A percentile compares a stretch with the other conserved stretches of the same genome.
These are phyloP conservation scores for Lepilemur ruficaudatus DNA, from an alignment of 2,797 vertebrate genomes.

Conservation along the genomic window DNA sequence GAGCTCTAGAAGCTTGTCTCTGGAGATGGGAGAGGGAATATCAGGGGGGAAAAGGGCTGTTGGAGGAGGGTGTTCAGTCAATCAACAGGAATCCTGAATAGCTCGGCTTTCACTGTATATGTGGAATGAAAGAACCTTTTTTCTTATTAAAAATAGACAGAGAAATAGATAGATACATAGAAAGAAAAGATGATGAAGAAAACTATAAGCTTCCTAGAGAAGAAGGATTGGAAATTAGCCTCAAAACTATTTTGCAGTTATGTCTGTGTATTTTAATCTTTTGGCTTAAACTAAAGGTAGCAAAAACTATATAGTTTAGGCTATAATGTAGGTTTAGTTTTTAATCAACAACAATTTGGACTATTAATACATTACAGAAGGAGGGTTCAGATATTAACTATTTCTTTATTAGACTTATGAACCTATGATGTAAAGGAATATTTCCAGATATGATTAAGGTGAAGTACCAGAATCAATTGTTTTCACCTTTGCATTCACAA, in stretches of 20 bases:
- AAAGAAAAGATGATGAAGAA: neutral
- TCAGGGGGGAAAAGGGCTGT: neutral
- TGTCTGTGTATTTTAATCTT: conserved; percentile 4
- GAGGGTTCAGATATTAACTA: neutral
- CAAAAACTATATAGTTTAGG: conserved; percentile 18
- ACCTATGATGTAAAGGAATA: neutral
- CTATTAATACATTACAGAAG: neutral
- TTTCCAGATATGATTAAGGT: neutral
- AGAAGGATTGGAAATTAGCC: neutral
- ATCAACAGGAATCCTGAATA: neutral
- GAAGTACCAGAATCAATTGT: neutral
- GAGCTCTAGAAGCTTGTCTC: neutral
- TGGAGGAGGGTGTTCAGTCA: neutral
- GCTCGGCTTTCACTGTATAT: neutral
- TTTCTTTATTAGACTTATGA: neutral
- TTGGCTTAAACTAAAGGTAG: neutral
- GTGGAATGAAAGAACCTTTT: neutral
- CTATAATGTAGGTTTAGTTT: neutral
- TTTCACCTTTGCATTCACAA: neutral
- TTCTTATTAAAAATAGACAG: neutral
- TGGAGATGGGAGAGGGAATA: neutral
- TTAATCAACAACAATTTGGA: neutral
- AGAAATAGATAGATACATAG: neutral
- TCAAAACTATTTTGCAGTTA: conserved; percentile 18
- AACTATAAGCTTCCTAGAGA: neutral